Conservation (phyloP, 2,113 vertebrate species). For the Gallinago jamesoni region DNA sequence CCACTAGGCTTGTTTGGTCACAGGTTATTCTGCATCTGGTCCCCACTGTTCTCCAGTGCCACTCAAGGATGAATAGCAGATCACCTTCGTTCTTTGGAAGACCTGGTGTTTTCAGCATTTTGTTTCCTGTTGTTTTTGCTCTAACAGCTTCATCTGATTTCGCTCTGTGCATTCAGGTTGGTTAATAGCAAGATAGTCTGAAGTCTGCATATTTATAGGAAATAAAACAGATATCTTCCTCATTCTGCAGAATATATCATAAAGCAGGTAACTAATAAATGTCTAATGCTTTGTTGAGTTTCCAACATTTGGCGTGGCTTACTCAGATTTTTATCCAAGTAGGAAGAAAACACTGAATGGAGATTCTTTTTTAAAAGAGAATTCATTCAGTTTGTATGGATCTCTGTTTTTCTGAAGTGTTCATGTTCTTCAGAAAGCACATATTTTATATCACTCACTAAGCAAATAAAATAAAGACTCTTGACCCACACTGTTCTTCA, state of each 20-base stretch:
- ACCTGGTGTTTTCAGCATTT: background rate
- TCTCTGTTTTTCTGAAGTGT: background rate
- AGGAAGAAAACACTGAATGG: background rate
- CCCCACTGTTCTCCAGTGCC: background rate
- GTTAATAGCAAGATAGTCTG: background rate
- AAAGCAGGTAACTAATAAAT: background rate
- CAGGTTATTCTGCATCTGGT: background rate
- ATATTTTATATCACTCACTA: background rate
- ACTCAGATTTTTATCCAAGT: background rate
- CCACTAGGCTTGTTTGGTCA: background rate
- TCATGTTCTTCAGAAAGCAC: background rate
- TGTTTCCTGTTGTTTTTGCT: background rate
- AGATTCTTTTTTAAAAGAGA: background rate
- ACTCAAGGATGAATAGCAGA: background rate
- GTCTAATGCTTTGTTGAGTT: background rate
- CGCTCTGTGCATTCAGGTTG: background rate
- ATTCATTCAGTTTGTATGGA: background rate
- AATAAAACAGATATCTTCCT: background rate
- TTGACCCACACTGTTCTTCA: background rate
- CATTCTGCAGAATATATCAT: background rate
- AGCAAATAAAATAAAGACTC: constrained; percentile 31
- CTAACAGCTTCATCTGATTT: constrained; percentile 1
- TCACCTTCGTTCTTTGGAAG: background rate
- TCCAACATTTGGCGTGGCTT: background rate
- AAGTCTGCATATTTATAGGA: background rate